Evolutionary conservation across 2,888 invertebrate genomes (phyloP), one percentile per base, ranked within the genome.

Genomic region (Platycheirus albimanus): DNA sequence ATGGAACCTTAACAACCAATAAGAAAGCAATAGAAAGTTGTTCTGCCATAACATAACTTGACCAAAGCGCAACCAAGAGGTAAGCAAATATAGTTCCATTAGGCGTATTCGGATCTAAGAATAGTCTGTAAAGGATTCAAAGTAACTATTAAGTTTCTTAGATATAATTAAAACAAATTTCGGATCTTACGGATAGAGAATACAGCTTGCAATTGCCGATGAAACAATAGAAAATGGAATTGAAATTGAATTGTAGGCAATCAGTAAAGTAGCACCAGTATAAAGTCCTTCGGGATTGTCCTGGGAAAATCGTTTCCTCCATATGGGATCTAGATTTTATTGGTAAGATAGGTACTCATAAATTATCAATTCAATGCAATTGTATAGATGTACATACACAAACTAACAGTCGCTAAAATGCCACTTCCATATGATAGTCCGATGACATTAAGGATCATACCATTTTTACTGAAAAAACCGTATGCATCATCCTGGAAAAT

Each of bases 281-380:
- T 98, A 98, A 0, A 97, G 91, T 0, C 97, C 97, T 90, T 97
- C 97, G 64, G 97, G 94, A 0, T 95, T 94, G 88, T 98, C 98
- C 88, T 98, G 97, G 86, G 97, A 97, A 90, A 97, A 98, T 43
- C 96, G 93, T n/a, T 96, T 96, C n/a, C 98, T 92, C 91, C 96
- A 96, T 33, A 94, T 94, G 2, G 96, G 95, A 92, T 94, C 96
- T 96, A 20, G 4, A 13, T 19, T 24, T 33, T 7, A 8, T 33
- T 33, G 24, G 24, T 24, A n/a, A n/a, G n/a, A n/a, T 24, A 24
- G 5, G 8, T 33, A 8, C 1, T 33, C 30, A 33, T 6, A 33
- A 33, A 8, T 33, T 6, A 33, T 24, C 6, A 33, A 33, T 7
- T 33, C 1, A 8, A 33, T 33, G 30, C 30, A 8, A 33, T 24